These are phyloP conservation scores for Zaprionus ornatus DNA, from an alignment of 1,140 invertebrate species.

Conservation along the genomic window DNA sequence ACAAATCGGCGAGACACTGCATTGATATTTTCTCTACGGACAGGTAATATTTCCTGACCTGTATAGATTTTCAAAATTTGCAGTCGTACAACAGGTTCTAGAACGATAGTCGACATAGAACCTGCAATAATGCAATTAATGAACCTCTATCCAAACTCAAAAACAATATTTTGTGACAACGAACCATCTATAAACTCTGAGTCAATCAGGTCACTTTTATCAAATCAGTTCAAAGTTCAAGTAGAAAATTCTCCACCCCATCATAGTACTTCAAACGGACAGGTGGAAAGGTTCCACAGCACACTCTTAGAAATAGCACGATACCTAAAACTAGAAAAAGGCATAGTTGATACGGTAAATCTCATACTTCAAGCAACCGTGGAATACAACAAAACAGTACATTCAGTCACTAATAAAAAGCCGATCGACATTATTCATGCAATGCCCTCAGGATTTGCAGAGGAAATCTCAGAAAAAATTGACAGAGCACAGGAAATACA, in stretches of 20 bases:
- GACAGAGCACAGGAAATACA: no score
- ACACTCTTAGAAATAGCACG: conserved; percentile 10
- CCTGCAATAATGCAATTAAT: background rate
- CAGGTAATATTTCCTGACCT: background rate
- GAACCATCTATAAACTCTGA: conserved; percentile 1
- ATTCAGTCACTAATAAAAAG: background rate
- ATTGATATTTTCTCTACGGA: conserved; percentile 23
- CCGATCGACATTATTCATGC: no score
- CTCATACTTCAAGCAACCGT: conserved; percentile 1
- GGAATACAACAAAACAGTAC: conserved; percentile 4
- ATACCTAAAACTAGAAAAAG: background rate
- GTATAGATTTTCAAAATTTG: conserved; percentile 8
- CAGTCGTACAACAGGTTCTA: background rate
- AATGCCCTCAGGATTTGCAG: no score
- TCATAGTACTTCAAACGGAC: background rate
- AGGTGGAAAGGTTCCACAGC: background rate
- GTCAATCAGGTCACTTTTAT: background rate
- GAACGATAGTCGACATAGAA: background rate
- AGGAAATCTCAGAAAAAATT: no score
- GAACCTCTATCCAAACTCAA: conserved; percentile 5
- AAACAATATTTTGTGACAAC: conserved; percentile 22
- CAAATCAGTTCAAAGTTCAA: background rate
- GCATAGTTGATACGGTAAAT: background rate
- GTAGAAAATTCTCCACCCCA: background rate
- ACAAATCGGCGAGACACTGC: conserved; percentile 6